Percentiles rank a stretch among this genome's conserved stretches.
Evolutionary conservation across 1,140 invertebrate genomes (phyloP).

Genomic region (Maconellicoccus hirsutus): DNA sequence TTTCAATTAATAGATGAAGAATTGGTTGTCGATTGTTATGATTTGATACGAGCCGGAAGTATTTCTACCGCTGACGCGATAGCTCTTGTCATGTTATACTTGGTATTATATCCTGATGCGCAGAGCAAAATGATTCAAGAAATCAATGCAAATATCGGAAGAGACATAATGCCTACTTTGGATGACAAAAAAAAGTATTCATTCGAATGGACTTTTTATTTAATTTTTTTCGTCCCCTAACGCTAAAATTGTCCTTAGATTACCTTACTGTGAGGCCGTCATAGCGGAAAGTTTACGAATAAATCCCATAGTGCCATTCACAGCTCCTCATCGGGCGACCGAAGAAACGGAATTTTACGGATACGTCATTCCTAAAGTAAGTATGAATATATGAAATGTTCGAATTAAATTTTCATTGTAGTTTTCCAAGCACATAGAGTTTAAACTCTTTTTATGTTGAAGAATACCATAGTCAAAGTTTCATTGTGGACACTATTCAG

Average conservation of each 20-base stretch:
- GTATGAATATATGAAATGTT: neutral
- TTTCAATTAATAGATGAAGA: slow-evolving; percentile 38
- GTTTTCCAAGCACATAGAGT: too few species aligned
- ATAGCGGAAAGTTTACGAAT: slow-evolving; percentile 39
- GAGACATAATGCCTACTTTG: slow-evolving; percentile 34
- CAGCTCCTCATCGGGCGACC: slow-evolving; percentile 26
- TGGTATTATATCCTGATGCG: slow-evolving; percentile 43
- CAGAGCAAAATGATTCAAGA: slow-evolving; percentile 46
- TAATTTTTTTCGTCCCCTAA: neutral
- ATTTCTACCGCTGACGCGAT: slow-evolving; percentile 51
- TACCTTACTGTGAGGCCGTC: slow-evolving; percentile 40
- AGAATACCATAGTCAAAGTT: neutral
- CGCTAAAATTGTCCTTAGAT: neutral
- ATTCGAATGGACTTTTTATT: neutral
- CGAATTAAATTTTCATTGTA: too few species aligned
- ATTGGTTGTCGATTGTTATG: slow-evolving; percentile 37
- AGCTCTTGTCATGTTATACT: slow-evolving; percentile 43
- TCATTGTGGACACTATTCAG: slow-evolving; percentile 42
- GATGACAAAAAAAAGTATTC: slow-evolving; percentile 38
- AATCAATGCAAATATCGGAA: slow-evolving; percentile 41
- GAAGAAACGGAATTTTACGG: slow-evolving; percentile 29
- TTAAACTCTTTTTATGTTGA: neutral
- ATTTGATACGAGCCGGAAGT: slow-evolving; percentile 49
- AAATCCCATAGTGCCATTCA: slow-evolving; percentile 35
- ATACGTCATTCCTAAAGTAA: slow-evolving; percentile 34